Base-by-base conservation (phyloP, 1,140 invertebrate species). In the Saccostrea echinata region DNA sequence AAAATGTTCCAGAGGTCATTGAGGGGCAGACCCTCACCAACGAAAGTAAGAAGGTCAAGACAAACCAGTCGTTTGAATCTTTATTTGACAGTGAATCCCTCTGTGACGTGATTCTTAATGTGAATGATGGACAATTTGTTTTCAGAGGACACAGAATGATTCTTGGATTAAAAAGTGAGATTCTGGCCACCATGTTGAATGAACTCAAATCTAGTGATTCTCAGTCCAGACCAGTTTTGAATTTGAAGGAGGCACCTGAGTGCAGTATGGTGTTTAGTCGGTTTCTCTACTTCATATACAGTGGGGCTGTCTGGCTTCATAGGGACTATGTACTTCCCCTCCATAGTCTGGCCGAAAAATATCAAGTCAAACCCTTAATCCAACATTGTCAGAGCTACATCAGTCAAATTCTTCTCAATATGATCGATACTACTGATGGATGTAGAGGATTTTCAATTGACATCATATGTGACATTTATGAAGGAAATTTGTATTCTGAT, bases 231-330 rank as follows among this genome's bases (percentile, higher is more conserved):
- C 92, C 92, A 1, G 88, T 92, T 33, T 85, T 94, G 86, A 88
- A 88, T 87, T 85, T 94, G 53, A 90, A 91, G 33, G 93, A 93
- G 43, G 53, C 86, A 16, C 68, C 88, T 0, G 92, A 94, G 83
- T 94, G 93, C 89, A 91, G 91, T 86, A 89, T 89, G 1, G 92
- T 94, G 16, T 94, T 94, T 85, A 92, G 91, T n/a, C 90, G 93
- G 35, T 94, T 94, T 88, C 84, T 94, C 64, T 94, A 93, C 88
- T 94, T 94, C 81, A 92, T 94, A 71, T 94, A 94, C 89, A 94
- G 93, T 87, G 93, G 93, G 0, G 92, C 93, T 1, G 93, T 94
- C 21, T 94, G 93, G 93, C 87, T 94, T 57, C 93, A 94, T 85
- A 86, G 92, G 51, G 93, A 94, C 55, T 94, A 94, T 87, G 93